Conservation (phyloP, 2,113 vertebrate species). For the Salvelinus namaycush region DNA sequence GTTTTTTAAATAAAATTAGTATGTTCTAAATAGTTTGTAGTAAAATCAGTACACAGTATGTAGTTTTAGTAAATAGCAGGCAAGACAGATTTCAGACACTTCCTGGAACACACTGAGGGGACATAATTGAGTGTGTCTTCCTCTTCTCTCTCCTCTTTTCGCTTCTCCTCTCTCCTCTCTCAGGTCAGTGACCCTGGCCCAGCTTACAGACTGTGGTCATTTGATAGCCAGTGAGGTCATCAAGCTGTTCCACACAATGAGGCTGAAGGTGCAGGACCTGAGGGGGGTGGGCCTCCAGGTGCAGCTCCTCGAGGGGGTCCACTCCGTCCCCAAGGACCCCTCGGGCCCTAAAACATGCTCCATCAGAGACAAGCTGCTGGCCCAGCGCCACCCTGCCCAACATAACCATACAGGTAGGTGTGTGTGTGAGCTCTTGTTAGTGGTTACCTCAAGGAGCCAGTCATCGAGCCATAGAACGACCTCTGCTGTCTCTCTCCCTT, state of each 20-base stretch:
- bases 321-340: conserved; percentile 51
- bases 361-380: conserved; percentile 84
- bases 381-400: conserved; percentile 54
- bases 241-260: conserved; percentile 91
- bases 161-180: neutral
- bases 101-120: no score
- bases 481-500: conserved; percentile 10
- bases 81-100: no score
- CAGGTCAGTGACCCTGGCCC: conserved; percentile 88
- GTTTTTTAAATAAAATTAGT: no score
- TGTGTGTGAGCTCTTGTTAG: neutral
- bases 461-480: neutral
- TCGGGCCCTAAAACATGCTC: conserved; percentile 71
- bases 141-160: neutral
- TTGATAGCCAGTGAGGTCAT: conserved; percentile 87
- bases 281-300: conserved; percentile 94
- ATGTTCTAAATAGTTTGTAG: no score
- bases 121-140: neutral
- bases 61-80: no score
- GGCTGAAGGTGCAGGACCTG: conserved; percentile 88
- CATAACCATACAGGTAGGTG: conserved; percentile 43
- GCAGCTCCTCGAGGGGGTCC: conserved; percentile 82
- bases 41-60: no score
- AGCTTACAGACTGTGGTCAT: conserved; percentile 87
- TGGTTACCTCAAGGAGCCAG: neutral